phyloP scores from a whole-genome alignment of 2,888 invertebrate species.

The Tortricodes alternella region DNA sequence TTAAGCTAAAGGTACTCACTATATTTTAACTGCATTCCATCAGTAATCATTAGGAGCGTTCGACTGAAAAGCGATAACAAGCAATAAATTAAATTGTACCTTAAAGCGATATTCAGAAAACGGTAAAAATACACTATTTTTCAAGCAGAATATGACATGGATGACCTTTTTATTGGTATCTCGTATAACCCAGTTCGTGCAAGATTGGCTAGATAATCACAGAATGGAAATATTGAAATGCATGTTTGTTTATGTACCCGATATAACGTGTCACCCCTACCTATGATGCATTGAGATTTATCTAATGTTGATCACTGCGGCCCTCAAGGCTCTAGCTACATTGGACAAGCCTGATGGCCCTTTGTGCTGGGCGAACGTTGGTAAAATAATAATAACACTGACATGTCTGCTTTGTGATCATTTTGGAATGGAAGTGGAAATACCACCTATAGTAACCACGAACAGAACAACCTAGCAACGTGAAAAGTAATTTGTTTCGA shows the following conservation, averaged over 20 bases:
- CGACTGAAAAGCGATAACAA: not conserved
- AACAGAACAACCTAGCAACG: too few species aligned
- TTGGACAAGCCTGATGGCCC: too few species aligned
- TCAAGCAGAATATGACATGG: constrained; percentile 4
- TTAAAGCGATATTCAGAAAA: not conserved
- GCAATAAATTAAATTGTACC: not conserved
- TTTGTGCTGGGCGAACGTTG: too few species aligned
- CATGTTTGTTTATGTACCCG: not conserved
- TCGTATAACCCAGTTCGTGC: constrained; percentile 21
- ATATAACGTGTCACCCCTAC: not conserved
- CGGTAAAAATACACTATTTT: not conserved
- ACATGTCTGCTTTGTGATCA: too few species aligned
- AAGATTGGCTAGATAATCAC: constrained; percentile 16
- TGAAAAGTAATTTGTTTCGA: too few species aligned
- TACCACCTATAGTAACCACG: too few species aligned
- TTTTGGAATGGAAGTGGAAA: too few species aligned
- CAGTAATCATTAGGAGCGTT: too few species aligned
- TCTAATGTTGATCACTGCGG: not conserved
- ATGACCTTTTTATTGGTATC: constrained; percentile 17
- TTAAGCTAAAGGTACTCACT: too few species aligned
- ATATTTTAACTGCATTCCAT: too few species aligned
- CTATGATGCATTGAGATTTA: not conserved
- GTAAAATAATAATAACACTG: too few species aligned
- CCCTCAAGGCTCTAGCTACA: too few species aligned
- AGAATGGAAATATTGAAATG: constrained; percentile 5